phyloP scores from a whole-genome alignment of 2,888 invertebrate species.

The Lepidocyrtoides sp. region DNA sequence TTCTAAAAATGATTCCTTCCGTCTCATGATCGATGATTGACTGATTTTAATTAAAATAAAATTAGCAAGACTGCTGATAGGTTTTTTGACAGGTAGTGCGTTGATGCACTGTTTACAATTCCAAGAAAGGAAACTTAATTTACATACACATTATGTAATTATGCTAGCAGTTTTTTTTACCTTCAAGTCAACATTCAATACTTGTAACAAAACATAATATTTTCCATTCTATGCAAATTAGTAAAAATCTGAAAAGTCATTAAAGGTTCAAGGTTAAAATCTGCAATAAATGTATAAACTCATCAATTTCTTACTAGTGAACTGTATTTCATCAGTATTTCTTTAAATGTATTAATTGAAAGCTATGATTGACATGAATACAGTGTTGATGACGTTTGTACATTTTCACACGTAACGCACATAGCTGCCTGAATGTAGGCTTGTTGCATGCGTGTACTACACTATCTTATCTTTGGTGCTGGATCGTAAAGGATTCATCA shows the following conservation, averaged over 20 bases:
- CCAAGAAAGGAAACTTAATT: neutral
- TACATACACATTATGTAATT: neutral
- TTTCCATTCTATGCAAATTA: conserved; percentile 38
- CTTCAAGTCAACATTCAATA: neutral
- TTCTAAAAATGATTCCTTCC: neutral
- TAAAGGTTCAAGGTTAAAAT: neutral
- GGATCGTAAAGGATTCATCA: neutral
- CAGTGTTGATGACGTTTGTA: too few species aligned
- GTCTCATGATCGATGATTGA: conserved; percentile 67
- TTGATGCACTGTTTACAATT: neutral
- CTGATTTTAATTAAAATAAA: conserved; percentile 66
- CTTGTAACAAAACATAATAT: neutral
- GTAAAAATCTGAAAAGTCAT: conserved; percentile 27
- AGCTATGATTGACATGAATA: too few species aligned
- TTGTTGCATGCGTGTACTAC: neutral
- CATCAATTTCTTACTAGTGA: too few species aligned
- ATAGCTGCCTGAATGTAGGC: too few species aligned
- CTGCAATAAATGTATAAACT: neutral
- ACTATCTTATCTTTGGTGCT: too few species aligned
- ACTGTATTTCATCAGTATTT: too few species aligned
- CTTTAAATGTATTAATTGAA: too few species aligned
- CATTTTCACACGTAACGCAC: too few species aligned
- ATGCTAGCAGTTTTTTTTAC: neutral
- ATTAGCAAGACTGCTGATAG: conserved; percentile 37
- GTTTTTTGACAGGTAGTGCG: neutral